Conservation (phyloP, 1,140 invertebrate species). For the Drosophila kohkoa region DNA sequence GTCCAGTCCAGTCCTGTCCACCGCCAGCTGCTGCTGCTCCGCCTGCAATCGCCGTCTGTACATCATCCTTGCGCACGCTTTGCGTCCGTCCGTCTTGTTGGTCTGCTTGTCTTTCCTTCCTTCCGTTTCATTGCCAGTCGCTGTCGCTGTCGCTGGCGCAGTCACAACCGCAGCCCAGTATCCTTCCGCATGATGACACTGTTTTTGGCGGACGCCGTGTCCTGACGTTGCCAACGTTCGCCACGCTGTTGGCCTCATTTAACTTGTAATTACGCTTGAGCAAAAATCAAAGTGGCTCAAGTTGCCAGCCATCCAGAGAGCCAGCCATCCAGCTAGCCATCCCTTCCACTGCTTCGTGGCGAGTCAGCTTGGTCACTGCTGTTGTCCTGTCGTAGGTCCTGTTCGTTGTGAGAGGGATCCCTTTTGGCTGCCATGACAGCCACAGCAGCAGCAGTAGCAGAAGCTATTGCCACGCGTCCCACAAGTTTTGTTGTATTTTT, state of each 20-base stretch:
- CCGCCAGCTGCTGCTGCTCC: conserved; percentile 12
- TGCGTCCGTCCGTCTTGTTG: conserved; percentile 40
- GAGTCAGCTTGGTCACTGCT: conserved; percentile 36
- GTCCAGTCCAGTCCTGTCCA: not conserved
- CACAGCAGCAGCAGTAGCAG: conserved; percentile 31
- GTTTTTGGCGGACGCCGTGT: conserved; percentile 72
- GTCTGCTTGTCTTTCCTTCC: conserved; percentile 66
- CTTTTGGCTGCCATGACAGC: conserved; percentile 45
- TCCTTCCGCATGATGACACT: conserved; percentile 82
- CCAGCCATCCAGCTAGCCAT: conserved; percentile 32
- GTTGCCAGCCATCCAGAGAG: conserved; percentile 56
- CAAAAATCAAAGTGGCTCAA: conserved; percentile 84
- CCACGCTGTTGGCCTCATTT: conserved; percentile 78
- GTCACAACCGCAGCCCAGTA: conserved; percentile 62
- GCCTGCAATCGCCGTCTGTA: conserved; percentile 74
- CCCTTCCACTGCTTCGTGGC: not conserved
- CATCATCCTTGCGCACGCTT: conserved; percentile 65
- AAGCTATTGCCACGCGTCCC: conserved; percentile 9
- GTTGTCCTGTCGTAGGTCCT: conserved; percentile 15
- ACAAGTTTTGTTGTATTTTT: conserved; percentile 26
- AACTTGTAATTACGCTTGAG: conserved; percentile 83
- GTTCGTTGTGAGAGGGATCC: not conserved
- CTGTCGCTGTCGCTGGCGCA: conserved; percentile 32
- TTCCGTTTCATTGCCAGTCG: conserved; percentile 79
- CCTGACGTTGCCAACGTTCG: conserved; percentile 46